Conservation (phyloP, 2,113 vertebrate species). For the Platysteira castanea region DNA sequence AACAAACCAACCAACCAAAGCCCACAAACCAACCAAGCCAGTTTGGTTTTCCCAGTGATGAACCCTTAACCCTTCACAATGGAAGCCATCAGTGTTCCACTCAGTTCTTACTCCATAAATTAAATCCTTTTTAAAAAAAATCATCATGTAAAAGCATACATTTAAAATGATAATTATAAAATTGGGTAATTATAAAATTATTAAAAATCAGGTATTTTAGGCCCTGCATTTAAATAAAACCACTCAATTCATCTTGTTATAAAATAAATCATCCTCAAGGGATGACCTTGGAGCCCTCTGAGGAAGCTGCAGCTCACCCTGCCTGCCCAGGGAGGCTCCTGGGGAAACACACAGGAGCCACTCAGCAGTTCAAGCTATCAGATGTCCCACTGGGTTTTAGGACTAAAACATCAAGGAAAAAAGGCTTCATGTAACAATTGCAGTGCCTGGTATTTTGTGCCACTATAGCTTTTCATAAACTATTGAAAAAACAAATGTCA, state of each 20-base stretch:
- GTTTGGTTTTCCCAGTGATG: not conserved
- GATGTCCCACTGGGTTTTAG: not conserved
- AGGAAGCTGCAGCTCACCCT: not conserved
- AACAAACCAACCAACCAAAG: not conserved
- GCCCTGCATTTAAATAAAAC: not conserved
- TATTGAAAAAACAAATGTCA: not conserved
- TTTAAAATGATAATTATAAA: not conserved
- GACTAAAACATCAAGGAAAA: not conserved
- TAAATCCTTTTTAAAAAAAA: not conserved
- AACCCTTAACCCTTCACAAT: not conserved
- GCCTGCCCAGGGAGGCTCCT: not conserved
- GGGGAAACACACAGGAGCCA: not conserved
- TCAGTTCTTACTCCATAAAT: not conserved
- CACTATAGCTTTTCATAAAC: not conserved
- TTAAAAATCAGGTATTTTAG: not conserved
- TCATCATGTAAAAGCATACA: not conserved
- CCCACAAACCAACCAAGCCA: not conserved
- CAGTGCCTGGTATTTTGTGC: not conserved
- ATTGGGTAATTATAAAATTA: not conserved
- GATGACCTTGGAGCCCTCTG: not conserved
- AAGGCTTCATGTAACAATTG: not conserved
- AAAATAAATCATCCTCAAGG: not conserved
- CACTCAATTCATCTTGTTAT: not conserved
- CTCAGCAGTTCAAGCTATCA: not conserved
- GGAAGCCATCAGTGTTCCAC: not conserved